Percentiles rank a stretch among this genome's conserved stretches.
Evolutionary conservation across 1,140 invertebrate species (phyloP).

Genomic region (Leptopilina boulardi): DNA sequence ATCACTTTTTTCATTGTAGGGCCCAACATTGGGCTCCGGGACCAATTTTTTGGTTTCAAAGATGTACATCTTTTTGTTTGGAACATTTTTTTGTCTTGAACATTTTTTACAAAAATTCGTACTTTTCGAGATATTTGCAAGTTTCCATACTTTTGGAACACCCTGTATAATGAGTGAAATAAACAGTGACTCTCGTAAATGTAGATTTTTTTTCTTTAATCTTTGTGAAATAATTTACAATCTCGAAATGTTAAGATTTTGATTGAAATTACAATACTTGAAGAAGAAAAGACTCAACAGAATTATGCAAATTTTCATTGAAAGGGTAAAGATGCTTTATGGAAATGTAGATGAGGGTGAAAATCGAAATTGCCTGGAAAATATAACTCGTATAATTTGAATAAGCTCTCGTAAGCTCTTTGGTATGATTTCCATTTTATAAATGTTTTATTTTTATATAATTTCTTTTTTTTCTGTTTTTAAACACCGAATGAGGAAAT

Average conservation of each 20-base stretch:
- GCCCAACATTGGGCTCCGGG: too few relatives aligned
- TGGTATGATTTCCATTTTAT: not conserved
- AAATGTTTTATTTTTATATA: not conserved
- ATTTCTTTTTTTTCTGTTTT: too few relatives aligned
- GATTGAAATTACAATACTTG: constrained; percentile 11
- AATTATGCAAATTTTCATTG: constrained; percentile 4
- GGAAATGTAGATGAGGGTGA: constrained; percentile 20
- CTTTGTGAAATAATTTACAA: not conserved
- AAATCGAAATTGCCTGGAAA: constrained; percentile 22
- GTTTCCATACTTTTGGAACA: too few relatives aligned
- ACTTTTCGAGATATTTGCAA: too few relatives aligned
- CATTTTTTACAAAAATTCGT: too few relatives aligned
- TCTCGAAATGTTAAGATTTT: not conserved
- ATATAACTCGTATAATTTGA: constrained; percentile 9
- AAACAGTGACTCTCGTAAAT: not conserved
- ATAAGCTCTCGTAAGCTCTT: constrained; percentile 16
- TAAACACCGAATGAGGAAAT: not conserved
- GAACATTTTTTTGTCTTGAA: too few relatives aligned
- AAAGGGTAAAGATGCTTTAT: not conserved
- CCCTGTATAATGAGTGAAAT: not conserved
- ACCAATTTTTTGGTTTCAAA: too few relatives aligned
- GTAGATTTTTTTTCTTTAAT: not conserved
- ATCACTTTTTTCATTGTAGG: too few relatives aligned
- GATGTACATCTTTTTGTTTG: too few relatives aligned
- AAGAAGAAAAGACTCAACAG: not conserved